phyloP scores from a whole-genome alignment of 2,113 vertebrate species.

The Microcebus murinus region DNA sequence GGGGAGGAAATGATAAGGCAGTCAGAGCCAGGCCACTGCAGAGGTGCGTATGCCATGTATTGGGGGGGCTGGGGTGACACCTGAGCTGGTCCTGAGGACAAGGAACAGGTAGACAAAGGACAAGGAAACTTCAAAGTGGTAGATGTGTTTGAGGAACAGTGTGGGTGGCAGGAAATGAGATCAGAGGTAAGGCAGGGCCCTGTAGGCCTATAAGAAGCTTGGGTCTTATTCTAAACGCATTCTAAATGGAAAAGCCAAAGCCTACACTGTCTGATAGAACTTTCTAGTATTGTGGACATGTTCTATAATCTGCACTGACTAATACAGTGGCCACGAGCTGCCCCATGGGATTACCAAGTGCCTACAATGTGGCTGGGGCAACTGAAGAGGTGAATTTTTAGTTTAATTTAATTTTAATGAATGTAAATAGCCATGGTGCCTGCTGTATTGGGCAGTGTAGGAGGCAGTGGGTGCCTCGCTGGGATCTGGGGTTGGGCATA shows the following conservation, averaged over 20 bases:
- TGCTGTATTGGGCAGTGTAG: not conserved
- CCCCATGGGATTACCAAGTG: not conserved
- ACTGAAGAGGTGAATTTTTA: not conserved
- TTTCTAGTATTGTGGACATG: not conserved
- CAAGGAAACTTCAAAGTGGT: not conserved
- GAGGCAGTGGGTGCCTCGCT: not conserved
- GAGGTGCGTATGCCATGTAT: not conserved
- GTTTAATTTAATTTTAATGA: not conserved
- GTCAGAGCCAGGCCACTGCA: not conserved
- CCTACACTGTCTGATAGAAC: not conserved
- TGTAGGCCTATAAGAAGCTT: not conserved
- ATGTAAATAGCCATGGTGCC: not conserved
- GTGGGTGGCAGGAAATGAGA: not conserved
- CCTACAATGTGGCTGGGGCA: not conserved
- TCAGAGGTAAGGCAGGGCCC: not conserved
- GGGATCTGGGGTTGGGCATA: not conserved
- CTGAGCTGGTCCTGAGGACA: too few relatives aligned
- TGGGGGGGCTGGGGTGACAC: too few relatives aligned
- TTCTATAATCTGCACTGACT: not conserved
- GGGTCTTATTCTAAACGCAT: not conserved
- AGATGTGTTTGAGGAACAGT: not conserved
- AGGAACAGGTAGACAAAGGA: not conserved
- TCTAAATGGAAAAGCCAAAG: not conserved
- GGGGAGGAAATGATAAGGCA: not conserved
- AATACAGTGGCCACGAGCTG: not conserved